Evolutionary conservation across 1,140 invertebrate genomes (phyloP), one percentile per base, ranked within the genome.

Genomic region (Acyrthosiphon pisum): DNA sequence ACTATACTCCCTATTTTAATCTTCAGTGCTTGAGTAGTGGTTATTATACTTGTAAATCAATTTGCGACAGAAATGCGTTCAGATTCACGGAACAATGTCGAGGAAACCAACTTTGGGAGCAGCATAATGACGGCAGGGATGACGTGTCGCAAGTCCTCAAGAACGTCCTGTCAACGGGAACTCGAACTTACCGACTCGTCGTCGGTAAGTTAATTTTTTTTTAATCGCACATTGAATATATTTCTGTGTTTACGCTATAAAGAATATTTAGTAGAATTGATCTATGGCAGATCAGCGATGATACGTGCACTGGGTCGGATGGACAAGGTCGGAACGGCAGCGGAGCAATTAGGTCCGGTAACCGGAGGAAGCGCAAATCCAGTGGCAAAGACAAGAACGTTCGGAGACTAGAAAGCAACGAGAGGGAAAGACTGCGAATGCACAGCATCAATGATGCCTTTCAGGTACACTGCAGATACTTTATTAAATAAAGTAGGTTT

Each of bases 381-480:
- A 97, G 96, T 93, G 97, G 97, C 2, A 95, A 97, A 93, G 98
- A 99, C 95, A 96, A 97, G 94, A 98, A 98, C 94, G 96, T 98
- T 88, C 96, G 98, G 93, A 96, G 98, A 94, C 96, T 99, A 93
- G 98, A 99, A 95, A 98, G 98, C 95, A 99, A 99, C 95, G 98
- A 99, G 95, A 96, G 98, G 93, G 98, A 99, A 95, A 96, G 98
- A 93, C 98, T 98, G 97, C 96, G 98, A 94, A 99, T 99, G 98
- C 98, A 99, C 95, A 97, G 97, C 81, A 96, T 99, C 86, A 99
- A 99, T 95, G 97, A 98, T 95, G 98, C 98, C 18, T 99, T 99
- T 95, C 97, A 98, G 96, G 97, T 98, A 95, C 2, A 35, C 9
- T n/a, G n/a, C n/a, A n/a, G 4, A 68, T 14, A 68, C n/a, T 68